These are phyloP conservation scores for Drosophila chauvacae DNA, from an alignment of 1,140 invertebrate species.

Conservation along the genomic window DNA sequence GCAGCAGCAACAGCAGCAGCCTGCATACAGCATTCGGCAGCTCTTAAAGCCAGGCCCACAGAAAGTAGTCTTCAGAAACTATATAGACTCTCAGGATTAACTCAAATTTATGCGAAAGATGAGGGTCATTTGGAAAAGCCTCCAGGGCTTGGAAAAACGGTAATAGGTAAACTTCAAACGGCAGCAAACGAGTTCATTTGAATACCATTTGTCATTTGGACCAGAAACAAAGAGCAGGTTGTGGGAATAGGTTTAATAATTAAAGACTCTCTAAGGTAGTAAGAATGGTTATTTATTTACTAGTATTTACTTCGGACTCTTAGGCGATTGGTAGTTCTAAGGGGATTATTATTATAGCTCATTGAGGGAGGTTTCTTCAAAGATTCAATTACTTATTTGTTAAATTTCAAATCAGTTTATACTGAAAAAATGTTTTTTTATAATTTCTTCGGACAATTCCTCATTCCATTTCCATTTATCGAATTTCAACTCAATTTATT, in stretches of 20 bases:
- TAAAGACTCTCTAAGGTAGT: not conserved
- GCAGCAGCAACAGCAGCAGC: not conserved
- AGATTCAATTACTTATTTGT: not conserved
- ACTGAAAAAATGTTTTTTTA: not conserved
- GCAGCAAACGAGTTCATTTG: not conserved
- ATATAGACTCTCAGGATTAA: slow-evolving; percentile 14
- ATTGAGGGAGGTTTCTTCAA: not conserved
- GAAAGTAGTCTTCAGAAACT: not conserved
- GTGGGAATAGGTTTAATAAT: not conserved
- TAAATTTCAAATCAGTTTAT: not conserved
- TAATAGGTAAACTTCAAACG: slow-evolving; percentile 6
- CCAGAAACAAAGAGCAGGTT: not conserved
- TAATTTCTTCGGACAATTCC: not conserved
- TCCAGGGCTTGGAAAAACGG: not conserved
- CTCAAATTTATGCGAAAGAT: slow-evolving; percentile 30
- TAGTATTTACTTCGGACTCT: not conserved
- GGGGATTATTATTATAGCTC: not conserved
- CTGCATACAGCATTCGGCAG: not conserved
- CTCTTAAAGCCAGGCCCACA: slow-evolving; percentile 2
- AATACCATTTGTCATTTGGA: slow-evolving; percentile 2
- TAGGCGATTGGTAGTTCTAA: not conserved
- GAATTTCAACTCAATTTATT: too few relatives aligned
- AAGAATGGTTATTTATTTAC: not conserved
- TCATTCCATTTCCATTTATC: too few relatives aligned
- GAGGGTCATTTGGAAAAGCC: slow-evolving; percentile 25